Evolutionary conservation across 2,113 vertebrate genomes (phyloP).

Genomic region (Dasypus novemcinctus): DNA sequence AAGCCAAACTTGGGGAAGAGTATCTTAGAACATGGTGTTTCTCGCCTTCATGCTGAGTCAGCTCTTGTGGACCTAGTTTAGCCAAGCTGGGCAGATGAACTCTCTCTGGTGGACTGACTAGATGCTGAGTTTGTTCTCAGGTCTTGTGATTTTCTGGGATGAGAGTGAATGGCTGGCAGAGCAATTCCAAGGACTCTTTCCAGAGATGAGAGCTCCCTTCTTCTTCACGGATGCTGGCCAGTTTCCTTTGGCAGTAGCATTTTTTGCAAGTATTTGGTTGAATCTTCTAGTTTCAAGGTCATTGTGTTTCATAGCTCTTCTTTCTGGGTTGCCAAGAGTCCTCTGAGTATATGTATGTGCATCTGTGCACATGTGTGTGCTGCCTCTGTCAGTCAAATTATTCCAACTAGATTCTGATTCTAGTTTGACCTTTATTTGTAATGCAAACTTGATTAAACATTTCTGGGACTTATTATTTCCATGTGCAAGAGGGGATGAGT

Average conservation of each 20-base stretch:
- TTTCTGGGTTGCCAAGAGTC: background rate
- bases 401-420: background rate
- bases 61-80: background rate
- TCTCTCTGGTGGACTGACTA: background rate
- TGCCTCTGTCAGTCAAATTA: background rate
- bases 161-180: constrained; percentile 34
- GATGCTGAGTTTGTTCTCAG: constrained; percentile 36
- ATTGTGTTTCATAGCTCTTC: constrained; percentile 41
- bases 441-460: background rate
- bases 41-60: background rate
- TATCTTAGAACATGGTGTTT: background rate
- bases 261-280: constrained; percentile 11
- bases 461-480: background rate
- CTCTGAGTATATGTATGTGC: background rate
- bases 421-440: background rate
- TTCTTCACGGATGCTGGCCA: constrained; percentile 51
- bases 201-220: background rate
- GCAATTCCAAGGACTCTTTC: constrained; percentile 20
- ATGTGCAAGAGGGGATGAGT: background rate
- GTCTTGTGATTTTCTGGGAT: constrained; percentile 61
- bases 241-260: background rate
- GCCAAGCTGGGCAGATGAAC: background rate
- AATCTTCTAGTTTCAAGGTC: background rate
- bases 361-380: background rate
- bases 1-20: background rate